phyloP scores from a whole-genome alignment of 2,797 vertebrate genomes.

The Pteropus rufus region DNA sequence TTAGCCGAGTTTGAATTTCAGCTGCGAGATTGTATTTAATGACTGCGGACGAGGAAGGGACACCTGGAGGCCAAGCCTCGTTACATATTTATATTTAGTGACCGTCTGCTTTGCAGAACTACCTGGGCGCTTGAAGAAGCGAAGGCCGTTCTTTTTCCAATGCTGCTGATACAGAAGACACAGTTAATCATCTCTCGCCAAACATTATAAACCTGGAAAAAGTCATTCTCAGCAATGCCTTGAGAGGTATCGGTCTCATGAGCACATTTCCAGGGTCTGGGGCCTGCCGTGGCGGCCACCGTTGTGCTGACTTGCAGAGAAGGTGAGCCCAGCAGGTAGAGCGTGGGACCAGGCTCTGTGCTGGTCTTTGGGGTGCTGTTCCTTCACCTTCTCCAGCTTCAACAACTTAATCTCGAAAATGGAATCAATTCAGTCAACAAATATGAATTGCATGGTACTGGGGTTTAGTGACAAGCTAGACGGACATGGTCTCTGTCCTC shows the following conservation, averaged over 20 bases:
- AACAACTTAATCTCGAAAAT: background rate
- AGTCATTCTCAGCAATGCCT: background rate
- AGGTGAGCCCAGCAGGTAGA: too few species aligned
- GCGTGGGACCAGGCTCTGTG: fast-evolving
- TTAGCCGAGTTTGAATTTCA: conserved; percentile 52
- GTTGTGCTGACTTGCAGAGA: fast-evolving
- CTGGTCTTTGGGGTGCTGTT: fast-evolving
- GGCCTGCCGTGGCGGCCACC: fast-evolving
- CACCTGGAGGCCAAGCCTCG: conserved; percentile 69
- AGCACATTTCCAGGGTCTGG: background rate
- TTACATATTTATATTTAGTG: conserved; percentile 73
- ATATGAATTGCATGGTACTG: fast-evolving
- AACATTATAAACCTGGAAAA: conserved; percentile 28
- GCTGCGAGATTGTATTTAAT: conserved; percentile 58
- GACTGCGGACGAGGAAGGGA: conserved; percentile 53
- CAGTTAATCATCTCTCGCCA: conserved; percentile 63
- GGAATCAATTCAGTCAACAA: background rate
- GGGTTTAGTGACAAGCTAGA: background rate
- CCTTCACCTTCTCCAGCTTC: background rate
- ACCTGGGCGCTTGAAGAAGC: conserved; percentile 43
- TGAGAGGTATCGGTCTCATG: fast-evolving
- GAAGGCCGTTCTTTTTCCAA: conserved; percentile 5
- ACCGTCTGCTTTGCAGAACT: conserved; percentile 63
- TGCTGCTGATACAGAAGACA: conserved; percentile 62
- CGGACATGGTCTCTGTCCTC: background rate